phyloP scores from a whole-genome alignment of 2,113 vertebrate species.

The Oenanthe oenanthe region DNA sequence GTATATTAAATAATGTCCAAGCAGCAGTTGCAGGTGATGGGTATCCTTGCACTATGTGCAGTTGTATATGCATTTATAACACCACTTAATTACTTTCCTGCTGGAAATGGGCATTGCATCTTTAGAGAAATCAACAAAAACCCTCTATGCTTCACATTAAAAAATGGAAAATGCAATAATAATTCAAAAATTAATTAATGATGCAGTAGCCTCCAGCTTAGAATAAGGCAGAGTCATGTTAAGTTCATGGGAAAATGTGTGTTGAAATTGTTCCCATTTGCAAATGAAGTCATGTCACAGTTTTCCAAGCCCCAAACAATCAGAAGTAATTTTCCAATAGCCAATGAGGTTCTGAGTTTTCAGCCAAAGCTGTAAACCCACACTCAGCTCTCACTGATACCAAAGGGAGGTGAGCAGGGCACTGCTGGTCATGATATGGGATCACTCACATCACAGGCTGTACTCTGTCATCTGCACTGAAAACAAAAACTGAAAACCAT shows the following conservation, averaged over 20 bases:
- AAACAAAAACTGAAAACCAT: background rate
- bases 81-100: background rate
- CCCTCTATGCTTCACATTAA: background rate
- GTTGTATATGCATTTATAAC: background rate
- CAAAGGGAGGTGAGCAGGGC: accelerated
- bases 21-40: background rate
- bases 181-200: background rate
- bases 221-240: background rate
- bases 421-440: background rate
- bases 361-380: background rate
- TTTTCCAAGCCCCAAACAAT: background rate
- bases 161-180: background rate
- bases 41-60: background rate
- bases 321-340: background rate
- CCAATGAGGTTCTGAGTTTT: background rate
- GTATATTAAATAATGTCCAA: background rate
- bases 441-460: accelerated
- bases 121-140: background rate
- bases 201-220: background rate
- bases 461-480: background rate
- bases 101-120: background rate
- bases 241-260: background rate
- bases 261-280: background rate
- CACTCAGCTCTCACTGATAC: background rate
- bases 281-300: background rate